Percentiles rank a stretch among this genome's conserved stretches.
Evolutionary conservation across 2,888 invertebrate genomes (phyloP).

Genomic region (Lacanobia oleracea): DNA sequence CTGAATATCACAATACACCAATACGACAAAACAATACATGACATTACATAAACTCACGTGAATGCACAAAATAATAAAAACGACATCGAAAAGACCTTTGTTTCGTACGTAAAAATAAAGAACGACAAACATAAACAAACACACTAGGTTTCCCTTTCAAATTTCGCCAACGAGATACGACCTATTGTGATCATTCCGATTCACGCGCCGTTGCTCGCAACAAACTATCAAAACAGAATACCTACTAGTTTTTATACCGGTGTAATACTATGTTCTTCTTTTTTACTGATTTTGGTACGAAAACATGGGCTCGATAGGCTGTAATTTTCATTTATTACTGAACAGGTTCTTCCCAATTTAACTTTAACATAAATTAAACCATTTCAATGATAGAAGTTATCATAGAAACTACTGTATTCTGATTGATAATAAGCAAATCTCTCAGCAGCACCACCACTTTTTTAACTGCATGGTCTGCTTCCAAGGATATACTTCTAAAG

Average conservation of each 20-base stretch:
- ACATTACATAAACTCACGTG: slow-evolving; percentile 9
- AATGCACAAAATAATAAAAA: slow-evolving; percentile 19
- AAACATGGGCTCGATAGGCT: slow-evolving; percentile 1
- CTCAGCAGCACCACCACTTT: not conserved
- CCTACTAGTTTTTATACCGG: slow-evolving; percentile 20
- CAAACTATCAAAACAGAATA: slow-evolving; percentile 41
- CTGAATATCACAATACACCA: slow-evolving; percentile 5
- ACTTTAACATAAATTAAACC: not conserved
- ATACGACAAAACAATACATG: slow-evolving; percentile 14
- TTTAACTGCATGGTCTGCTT: not conserved
- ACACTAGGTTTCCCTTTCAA: slow-evolving; percentile 63
- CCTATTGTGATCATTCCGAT: slow-evolving; percentile 60
- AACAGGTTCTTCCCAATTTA: not conserved
- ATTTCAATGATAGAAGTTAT: not conserved
- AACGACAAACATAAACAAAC: slow-evolving; percentile 37
- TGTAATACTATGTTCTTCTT: slow-evolving; percentile 16
- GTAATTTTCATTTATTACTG: not conserved
- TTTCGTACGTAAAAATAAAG: slow-evolving; percentile 41
- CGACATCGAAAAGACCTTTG: slow-evolving; percentile 31
- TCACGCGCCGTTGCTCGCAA: slow-evolving; percentile 56
- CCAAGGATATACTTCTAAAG: not conserved
- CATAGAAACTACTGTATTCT: not conserved
- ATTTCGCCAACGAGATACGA: slow-evolving; percentile 56
- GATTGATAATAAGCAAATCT: no score
- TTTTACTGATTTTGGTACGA: slow-evolving; percentile 5